These are phyloP conservation scores for Bombycilla garrulus DNA, from an alignment of 2,113 vertebrate genomes.

Conservation along the genomic window DNA sequence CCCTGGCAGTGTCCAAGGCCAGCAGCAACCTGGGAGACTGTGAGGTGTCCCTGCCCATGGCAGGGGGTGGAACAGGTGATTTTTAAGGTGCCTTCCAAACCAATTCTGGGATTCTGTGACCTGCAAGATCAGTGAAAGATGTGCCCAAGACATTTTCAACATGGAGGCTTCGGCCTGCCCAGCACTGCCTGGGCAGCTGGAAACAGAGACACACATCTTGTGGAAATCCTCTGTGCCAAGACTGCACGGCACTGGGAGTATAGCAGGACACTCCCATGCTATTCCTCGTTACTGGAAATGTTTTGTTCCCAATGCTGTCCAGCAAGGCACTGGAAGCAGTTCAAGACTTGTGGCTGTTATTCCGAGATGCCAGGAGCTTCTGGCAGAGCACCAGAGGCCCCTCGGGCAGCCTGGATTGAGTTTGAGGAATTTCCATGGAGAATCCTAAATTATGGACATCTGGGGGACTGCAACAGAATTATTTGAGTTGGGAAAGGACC, in stretches of 20 bases:
- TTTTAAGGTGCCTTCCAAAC: background rate
- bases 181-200: background rate
- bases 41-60: background rate
- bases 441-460: background rate
- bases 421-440: background rate
- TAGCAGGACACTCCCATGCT: background rate
- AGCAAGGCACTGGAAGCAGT: background rate
- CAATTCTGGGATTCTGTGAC: background rate
- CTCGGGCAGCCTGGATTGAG: background rate
- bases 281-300: background rate
- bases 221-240: background rate
- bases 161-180: background rate
- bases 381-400: background rate
- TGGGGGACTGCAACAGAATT: no score
- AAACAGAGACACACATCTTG: background rate
- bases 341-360: background rate
- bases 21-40: rapidly evolving
- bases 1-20: background rate
- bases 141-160: rapidly evolving
- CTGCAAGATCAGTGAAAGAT: background rate
- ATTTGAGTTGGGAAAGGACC: background rate
- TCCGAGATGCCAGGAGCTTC: background rate
- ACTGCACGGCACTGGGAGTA: background rate
- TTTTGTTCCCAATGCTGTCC: background rate
- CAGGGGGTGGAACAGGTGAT: background rate